phyloP scores from a whole-genome alignment of 2,797 vertebrate species.

The Phylloscopus collybita region DNA sequence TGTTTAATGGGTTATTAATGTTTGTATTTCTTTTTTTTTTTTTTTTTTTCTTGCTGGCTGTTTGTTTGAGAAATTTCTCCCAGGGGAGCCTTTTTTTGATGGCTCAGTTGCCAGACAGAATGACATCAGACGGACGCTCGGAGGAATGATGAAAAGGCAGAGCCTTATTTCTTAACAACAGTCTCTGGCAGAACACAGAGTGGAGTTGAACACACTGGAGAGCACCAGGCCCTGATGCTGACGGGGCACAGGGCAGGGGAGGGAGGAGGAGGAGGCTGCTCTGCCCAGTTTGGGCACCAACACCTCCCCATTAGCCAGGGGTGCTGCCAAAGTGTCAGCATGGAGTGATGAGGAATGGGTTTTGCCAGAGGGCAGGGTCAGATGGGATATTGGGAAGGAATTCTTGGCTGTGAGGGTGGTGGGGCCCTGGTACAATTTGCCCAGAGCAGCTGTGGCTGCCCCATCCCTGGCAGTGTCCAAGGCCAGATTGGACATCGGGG shows the following conservation, averaged over 20 bases:
- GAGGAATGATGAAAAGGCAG: conserved; percentile 42
- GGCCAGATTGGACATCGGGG: background rate
- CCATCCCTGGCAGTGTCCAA: background rate
- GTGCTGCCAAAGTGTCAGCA: background rate
- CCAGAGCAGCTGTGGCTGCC: background rate
- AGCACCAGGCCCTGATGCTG: background rate
- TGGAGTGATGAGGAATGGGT: background rate
- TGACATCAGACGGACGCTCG: conserved; percentile 59
- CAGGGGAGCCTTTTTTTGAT: conserved; percentile 13
- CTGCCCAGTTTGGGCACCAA: background rate
- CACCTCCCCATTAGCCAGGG: background rate
- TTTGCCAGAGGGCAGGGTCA: accelerated
- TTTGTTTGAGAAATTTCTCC: conserved; percentile 64
- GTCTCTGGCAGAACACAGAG: conserved; percentile 24
- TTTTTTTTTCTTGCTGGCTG: conserved; percentile 25
- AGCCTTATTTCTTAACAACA: conserved; percentile 43
- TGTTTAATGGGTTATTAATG: conserved; percentile 49
- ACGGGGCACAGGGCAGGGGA: background rate
- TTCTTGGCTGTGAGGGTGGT: accelerated
- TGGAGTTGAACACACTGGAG: background rate
- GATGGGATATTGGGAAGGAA: background rate
- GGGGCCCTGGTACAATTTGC: background rate
- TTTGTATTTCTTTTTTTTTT: background rate
- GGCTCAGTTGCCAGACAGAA: conserved; percentile 29
- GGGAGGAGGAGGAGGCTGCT: background rate